Evolutionary conservation across 2,113 vertebrate species (phyloP).

Genomic region (Hymenochirus boettgeri): DNA sequence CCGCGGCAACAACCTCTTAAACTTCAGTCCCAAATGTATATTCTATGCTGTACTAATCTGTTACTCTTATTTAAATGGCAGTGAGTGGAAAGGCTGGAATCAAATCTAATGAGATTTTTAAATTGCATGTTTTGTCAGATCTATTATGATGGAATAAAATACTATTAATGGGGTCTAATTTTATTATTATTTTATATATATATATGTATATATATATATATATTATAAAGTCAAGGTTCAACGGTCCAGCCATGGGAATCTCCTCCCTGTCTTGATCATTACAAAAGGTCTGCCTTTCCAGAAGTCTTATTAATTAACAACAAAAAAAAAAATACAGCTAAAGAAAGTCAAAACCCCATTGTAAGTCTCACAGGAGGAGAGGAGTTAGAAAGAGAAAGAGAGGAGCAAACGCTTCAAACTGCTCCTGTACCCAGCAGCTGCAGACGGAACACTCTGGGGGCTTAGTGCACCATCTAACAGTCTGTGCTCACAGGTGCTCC

Average conservation of each 20-base stretch:
- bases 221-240: conserved; percentile 8
- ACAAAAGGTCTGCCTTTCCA: conserved; percentile 48
- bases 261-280: conserved; percentile 44
- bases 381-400: conserved; percentile 37
- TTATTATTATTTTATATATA: too few relatives aligned
- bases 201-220: too few relatives aligned
- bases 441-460: conserved; percentile 32
- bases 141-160: too few relatives aligned
- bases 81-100: too few relatives aligned
- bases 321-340: conserved; percentile 46
- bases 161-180: too few relatives aligned
- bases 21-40: too few relatives aligned
- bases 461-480: conserved; percentile 25
- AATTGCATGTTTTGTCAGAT: too few relatives aligned
- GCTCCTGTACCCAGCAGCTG: conserved; percentile 47
- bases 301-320: conserved; percentile 55
- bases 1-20: too few relatives aligned
- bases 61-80: too few relatives aligned
- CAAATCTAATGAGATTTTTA: too few relatives aligned
- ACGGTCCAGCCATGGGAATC: conserved; percentile 45
- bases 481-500: conserved; percentile 44
- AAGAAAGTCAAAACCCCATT: conserved; percentile 45
- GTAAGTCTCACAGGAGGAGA: conserved; percentile 31
- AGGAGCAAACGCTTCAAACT: conserved; percentile 41
- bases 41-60: too few relatives aligned